Base-by-base conservation (phyloP, 2,888 invertebrate genomes). In the Tiliacea citrago region DNA sequence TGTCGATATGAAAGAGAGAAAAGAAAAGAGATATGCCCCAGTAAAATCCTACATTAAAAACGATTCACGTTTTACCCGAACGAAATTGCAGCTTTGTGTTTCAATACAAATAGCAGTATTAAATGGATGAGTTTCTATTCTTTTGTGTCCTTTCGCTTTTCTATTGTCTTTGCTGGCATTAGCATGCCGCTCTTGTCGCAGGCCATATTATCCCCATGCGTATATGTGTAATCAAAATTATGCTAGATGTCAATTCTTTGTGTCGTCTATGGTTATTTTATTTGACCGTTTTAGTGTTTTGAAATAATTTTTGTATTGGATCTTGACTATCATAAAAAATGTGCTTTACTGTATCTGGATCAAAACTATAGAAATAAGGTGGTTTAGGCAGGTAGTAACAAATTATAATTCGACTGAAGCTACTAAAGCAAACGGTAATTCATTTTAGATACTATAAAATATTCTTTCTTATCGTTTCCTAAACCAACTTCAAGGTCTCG, bases 121-220 rank as follows among this genome's bases (percentile, higher is more conserved):
- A 71, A 65, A 60, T 70, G 55, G 67, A 83, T 60, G 84, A 84
- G 75, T 84, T 84, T 80, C 84, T 75, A 83, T 79, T 83, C 75
- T 74, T 81, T 75, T 61, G 68, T 76, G 45, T 81, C 81, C 82
- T 84, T 82, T 84, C 84, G 84, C 81, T 81, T 84, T 81, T 70
- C 82, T 57, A 82, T 84, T 81, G 81, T 82, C 69, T 81, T 76
- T 67, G 58, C n/a, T 21, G 29, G 57, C 66, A 84, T 82, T 81
- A 69, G 81, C 69, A 82, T 82, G 72, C 69, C 24, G 63, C 57
- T 63, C 60, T 70, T 68, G 75, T 80, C 29, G 21, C 10, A 57
- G 13, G 35, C 21, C 45, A 57, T 66, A 61, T 75, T 74, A 60
- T 84, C 79, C 61, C 51, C 29, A 72, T 72, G 63, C 24, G 42